Evolutionary conservation across 2,797 vertebrate species (phyloP).

Genomic region (Lagodon rhomboides): DNA sequence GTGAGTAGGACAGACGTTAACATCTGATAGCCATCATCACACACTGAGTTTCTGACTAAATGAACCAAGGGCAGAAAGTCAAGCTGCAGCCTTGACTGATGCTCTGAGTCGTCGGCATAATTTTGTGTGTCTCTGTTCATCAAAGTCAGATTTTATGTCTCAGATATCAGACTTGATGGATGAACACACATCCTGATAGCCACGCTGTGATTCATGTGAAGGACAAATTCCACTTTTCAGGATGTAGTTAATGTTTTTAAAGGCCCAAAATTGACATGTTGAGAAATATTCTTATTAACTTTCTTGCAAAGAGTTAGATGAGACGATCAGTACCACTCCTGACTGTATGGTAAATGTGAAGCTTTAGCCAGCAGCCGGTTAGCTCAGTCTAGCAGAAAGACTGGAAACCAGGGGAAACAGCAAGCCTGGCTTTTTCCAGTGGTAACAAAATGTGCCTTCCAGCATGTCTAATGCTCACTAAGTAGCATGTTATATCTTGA

Average conservation of each 20-base stretch:
- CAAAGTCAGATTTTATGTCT: not conserved
- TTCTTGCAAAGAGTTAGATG: not conserved
- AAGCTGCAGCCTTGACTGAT: not conserved
- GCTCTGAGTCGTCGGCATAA: not conserved
- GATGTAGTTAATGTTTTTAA: not conserved
- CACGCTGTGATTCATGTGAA: not conserved
- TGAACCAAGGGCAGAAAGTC: slow-evolving; percentile 6
- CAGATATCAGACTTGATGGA: slow-evolving; percentile 6
- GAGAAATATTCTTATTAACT: not conserved
- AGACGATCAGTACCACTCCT: not conserved
- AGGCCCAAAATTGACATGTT: not conserved
- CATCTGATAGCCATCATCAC: slow-evolving; percentile 1
- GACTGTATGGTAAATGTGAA: not conserved
- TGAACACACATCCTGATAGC: not conserved
- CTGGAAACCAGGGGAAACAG: not conserved
- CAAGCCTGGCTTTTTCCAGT: not conserved
- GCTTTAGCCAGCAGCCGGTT: not conserved
- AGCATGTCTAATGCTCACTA: not conserved
- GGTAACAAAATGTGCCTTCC: not conserved
- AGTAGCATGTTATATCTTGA: not conserved
- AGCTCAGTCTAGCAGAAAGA: not conserved
- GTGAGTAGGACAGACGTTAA: no score
- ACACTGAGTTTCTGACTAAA: not conserved
- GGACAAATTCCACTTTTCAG: not conserved
- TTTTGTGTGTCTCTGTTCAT: slow-evolving; percentile 2